Base-by-base conservation (phyloP, 1,140 invertebrate genomes). In the Drosophila carrolli region DNA sequence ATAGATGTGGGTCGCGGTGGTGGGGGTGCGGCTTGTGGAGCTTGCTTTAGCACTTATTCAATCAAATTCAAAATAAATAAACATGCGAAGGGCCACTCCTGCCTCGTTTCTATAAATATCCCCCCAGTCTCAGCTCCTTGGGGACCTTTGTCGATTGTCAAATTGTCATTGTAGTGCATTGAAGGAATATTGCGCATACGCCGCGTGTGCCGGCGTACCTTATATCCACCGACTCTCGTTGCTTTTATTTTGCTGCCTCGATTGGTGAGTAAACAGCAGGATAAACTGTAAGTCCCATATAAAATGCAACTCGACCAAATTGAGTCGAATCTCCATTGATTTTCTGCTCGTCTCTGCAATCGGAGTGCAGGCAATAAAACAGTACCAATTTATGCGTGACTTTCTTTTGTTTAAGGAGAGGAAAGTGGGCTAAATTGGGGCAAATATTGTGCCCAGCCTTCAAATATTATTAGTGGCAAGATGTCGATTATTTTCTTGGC, bases 61-160 rank as follows among this genome's bases (percentile, higher is more conserved):
- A 84, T 84, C 81, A 81, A 81, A 81, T 73, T 79, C 76, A 75
- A 84, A 84, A 84, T 84, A 84, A 84, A 80, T 84, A 76, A 76
- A 80, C 57, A 72, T 46, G 43, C 23, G 35, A 29, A 16, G 48
- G 35, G 14, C 38, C 19, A 8, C 27, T n/a, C 40, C 41, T 48
- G 32, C 4, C 19, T 40, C n/a, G 14, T 32, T 51, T 67, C 44
- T 75, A 80, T 63, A 59, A 79, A 79, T 65, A 68, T 57, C 27
- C 43, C 43, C 43, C 16, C 58, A 46, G n/a, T 32, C 13, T 3
- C 16, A 10, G 11, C 37, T 57, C 67, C 68, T 56, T 38, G 27
- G 67, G 44, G 29, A 48, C 35, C 27, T 41, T 58, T 71, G 43
- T 37, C 62, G 62, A 40, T 23, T 66, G 63, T 70, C 50, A 38